Base-by-base conservation (phyloP, 2,888 invertebrate genomes). In the Drosophila helvetica region DNA sequence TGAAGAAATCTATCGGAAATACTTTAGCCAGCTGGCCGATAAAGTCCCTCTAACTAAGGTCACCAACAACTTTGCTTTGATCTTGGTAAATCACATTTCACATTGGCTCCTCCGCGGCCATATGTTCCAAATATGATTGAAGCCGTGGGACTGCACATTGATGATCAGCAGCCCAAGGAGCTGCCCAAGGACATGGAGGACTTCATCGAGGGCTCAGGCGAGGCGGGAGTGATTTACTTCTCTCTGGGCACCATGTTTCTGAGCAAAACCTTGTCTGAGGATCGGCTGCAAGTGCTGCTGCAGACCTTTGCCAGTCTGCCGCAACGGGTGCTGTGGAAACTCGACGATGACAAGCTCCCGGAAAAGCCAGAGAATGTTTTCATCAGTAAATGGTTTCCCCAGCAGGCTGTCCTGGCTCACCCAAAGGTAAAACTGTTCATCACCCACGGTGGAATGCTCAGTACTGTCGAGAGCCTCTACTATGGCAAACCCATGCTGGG, bases 401-500 rank as follows among this genome's bases (percentile, higher is more conserved):
- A 93, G 57, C 90, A 92, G 43, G 92, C 92, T 62, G 81, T 92
- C 8, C 66, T 92, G 74, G 92, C 92, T 1, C 93, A 93, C 88
- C 91, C 92, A 3, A 92, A 93, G 64, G 88, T 93, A 0, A 92
- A 91, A 47, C 69, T 92, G 0, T 93, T 93, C 65, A 92, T 93
- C 10, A 92, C 92, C 0, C 93, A 93, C 63, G 93, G 92, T 8
- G 93, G 93, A 0, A 64, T 93, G 3, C 77, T 93, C 10, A 93
- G 93, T 68, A 92, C 92, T 3, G 92, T 90, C 0, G 93, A 93
- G 79, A 90, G 92, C 5, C 83, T 93, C 22, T 91, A 92, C 57
- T 90, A 92, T 77, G 93, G 92, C 6, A 92, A 92, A 5, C 93
- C 93, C 0, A 79, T 93, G 5, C 75, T 93, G 9, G 93, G 93